Conservation (phyloP, 2,888 invertebrate species). For the Andrena praecox region DNA sequence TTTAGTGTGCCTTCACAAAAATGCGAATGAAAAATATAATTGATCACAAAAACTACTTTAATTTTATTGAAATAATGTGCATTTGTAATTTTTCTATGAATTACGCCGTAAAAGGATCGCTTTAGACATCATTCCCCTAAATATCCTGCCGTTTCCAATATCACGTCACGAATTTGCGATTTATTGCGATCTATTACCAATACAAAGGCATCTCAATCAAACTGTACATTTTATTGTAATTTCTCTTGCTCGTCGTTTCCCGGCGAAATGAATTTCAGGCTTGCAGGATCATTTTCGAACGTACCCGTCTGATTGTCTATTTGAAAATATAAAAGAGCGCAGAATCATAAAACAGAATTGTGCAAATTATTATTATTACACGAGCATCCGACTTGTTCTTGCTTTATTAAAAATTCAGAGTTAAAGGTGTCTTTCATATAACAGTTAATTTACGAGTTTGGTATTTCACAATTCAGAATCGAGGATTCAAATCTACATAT, state of each 20-base stretch:
- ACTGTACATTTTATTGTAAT: slow-evolving; percentile 14
- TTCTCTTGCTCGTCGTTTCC: neutral
- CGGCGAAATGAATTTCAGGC: neutral
- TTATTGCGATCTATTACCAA: slow-evolving; percentile 21
- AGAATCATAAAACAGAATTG: neutral
- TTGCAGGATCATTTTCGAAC: neutral
- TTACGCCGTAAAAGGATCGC: too few species aligned
- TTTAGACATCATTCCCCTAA: neutral
- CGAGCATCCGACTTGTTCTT: neutral
- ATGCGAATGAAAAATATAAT: too few species aligned
- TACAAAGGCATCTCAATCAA: neutral
- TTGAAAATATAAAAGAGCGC: neutral
- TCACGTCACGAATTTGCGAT: slow-evolving; percentile 5
- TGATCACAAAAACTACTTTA: too few species aligned
- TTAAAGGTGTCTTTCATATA: too few species aligned
- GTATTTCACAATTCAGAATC: too few species aligned
- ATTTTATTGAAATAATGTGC: too few species aligned
- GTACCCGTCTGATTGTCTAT: too few species aligned
- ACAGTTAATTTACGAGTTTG: too few species aligned
- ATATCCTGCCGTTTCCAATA: slow-evolving; percentile 26
- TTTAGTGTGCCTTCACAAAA: too few species aligned
- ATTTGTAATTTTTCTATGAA: too few species aligned
- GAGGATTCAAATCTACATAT: too few species aligned
- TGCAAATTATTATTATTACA: neutral
- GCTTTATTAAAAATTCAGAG: too few species aligned